These are phyloP conservation scores for Pachyseris speciosa DNA, from an alignment of 64 coral and sea anemone species.

Conservation along the genomic window DNA sequence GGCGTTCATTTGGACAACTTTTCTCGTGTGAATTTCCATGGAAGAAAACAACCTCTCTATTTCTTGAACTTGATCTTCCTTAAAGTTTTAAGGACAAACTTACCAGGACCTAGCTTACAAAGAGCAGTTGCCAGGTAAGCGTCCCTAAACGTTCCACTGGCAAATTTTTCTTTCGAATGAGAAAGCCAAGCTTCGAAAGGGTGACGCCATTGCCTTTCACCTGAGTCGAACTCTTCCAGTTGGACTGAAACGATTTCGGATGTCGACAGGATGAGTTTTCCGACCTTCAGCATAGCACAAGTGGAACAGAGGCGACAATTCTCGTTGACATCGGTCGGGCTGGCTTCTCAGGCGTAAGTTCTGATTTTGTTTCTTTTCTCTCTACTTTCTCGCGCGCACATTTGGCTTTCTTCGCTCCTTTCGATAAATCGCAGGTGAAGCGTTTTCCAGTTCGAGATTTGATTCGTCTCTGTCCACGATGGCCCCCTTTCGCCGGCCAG, in stretches of 20 bases:
- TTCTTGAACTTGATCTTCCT: constrained; percentile 60
- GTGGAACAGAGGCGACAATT: constrained; percentile 43
- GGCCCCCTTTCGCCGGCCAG: constrained; percentile 64
- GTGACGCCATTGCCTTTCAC: constrained; percentile 41
- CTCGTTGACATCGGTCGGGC: constrained; percentile 6
- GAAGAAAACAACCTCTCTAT: constrained; percentile 36
- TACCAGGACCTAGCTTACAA: constrained; percentile 19
- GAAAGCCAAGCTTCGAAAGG: constrained; percentile 43
- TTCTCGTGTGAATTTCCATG: constrained; percentile 51
- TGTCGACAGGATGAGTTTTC: constrained; percentile 57
- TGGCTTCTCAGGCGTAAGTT: constrained; percentile 13
- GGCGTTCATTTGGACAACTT: constrained; percentile 72
- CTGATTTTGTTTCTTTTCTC: constrained; percentile 24
- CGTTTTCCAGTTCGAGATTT: constrained; percentile 59
- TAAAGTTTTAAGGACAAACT: constrained; percentile 63
- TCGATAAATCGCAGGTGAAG: constrained; percentile 66
- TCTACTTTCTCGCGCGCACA: not conserved
- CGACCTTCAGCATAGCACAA: constrained; percentile 37
- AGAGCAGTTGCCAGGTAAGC: constrained; percentile 38
- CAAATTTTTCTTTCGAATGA: constrained; percentile 47
- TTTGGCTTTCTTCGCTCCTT: not conserved
- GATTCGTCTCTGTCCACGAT: constrained; percentile 45
- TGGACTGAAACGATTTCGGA: constrained; percentile 29
- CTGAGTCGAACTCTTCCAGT: constrained; percentile 56
- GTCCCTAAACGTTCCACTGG: constrained; percentile 51